Percentiles rank a stretch among this genome's conserved stretches.
Evolutionary conservation across 2,113 vertebrate species (phyloP).

Genomic region (Tinamus guttatus): DNA sequence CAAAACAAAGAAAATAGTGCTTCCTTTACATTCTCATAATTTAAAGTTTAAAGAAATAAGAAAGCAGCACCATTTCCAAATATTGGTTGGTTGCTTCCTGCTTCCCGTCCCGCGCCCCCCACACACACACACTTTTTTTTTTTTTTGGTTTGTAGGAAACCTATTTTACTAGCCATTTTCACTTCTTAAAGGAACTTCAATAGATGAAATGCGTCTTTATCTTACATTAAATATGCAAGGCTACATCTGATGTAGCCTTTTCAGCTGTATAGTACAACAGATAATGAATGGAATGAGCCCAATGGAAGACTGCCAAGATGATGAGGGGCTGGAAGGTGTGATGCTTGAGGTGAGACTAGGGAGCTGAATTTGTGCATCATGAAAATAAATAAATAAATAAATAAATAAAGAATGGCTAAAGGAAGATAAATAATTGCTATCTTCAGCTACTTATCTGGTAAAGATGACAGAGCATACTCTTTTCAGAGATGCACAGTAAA

Average conservation of each 20-base stretch:
- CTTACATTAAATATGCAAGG: background rate
- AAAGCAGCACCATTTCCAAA: background rate
- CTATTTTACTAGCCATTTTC: background rate
- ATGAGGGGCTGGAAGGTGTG: background rate
- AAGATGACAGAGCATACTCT: background rate
- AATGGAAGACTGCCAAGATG: background rate
- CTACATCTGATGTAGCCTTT: background rate
- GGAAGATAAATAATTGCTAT: background rate
- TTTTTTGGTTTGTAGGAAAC: no score
- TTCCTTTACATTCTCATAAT: background rate
- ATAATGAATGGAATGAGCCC: background rate
- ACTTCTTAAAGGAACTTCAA: background rate
- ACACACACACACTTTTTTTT: no score
- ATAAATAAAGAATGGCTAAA: background rate
- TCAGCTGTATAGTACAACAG: fast-evolving
- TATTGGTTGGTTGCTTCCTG: background rate
- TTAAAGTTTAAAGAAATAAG: background rate
- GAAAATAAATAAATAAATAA: no score
- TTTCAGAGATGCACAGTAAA: background rate
- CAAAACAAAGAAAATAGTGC: background rate
- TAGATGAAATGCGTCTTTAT: background rate
- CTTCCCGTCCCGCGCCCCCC: background rate
- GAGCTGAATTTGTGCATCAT: background rate
- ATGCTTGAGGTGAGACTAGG: background rate
- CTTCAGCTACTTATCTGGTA: background rate